These are phyloP conservation scores for Drosophila novamexicana DNA, from an alignment of 1,140 invertebrate species.

Conservation along the genomic window DNA sequence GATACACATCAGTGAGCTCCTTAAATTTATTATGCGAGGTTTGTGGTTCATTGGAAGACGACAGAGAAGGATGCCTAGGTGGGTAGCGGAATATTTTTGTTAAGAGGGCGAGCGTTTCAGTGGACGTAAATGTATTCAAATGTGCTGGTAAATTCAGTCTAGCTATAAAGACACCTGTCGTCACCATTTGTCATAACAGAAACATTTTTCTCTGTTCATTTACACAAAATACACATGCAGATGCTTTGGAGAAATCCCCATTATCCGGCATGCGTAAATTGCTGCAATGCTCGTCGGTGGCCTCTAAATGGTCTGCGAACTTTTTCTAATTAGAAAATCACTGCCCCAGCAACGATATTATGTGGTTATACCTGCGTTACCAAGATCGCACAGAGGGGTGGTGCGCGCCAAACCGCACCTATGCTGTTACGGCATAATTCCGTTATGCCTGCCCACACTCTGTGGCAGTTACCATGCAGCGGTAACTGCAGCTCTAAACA, in stretches of 20 bases:
- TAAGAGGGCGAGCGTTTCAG: conserved; percentile 62
- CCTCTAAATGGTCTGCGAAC: conserved; percentile 64
- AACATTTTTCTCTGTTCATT: conserved; percentile 80
- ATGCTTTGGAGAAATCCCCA: not conserved
- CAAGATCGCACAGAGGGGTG: not conserved
- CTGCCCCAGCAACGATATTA: conserved; percentile 52
- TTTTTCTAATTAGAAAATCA: conserved; percentile 78
- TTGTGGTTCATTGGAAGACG: conserved; percentile 1
- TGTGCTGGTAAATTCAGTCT: conserved; percentile 58
- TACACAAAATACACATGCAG: conserved; percentile 47
- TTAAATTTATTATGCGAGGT: conserved; percentile 67
- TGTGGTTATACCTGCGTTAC: conserved; percentile 5
- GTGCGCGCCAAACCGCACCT: conserved; percentile 20
- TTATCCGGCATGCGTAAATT: conserved; percentile 59
- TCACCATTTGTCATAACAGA: conserved; percentile 65
- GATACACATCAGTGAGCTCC: conserved; percentile 61
- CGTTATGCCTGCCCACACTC: conserved; percentile 24
- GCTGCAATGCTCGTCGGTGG: conserved; percentile 54
- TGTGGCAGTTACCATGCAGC: not conserved
- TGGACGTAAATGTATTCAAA: conserved; percentile 44
- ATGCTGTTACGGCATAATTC: conserved; percentile 43
- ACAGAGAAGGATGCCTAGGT: conserved; percentile 8
- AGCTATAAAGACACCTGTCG: conserved; percentile 70
- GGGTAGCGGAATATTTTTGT: conserved; percentile 53
- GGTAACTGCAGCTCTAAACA: conserved; percentile 13